phyloP scores from a whole-genome alignment of 2,797 vertebrate species.

The Channa striata region DNA sequence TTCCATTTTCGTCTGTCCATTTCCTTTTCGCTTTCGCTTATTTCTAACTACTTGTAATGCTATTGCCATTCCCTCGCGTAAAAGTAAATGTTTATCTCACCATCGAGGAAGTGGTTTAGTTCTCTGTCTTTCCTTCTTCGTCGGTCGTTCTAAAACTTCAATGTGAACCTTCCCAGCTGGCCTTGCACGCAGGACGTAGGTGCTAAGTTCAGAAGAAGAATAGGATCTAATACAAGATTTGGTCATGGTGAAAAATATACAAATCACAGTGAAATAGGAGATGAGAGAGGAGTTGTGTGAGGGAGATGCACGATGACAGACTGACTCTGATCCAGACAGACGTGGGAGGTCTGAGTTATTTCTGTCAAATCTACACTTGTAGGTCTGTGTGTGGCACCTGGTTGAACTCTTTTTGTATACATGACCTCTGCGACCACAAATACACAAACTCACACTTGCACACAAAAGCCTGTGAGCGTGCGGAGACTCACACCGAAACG shows the following conservation, averaged over 20 bases:
- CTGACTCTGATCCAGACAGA: slow-evolving; percentile 38
- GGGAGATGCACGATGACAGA: slow-evolving; percentile 63
- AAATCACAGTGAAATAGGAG: slow-evolving; percentile 63
- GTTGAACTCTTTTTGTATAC: slow-evolving; percentile 75
- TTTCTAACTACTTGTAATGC: slow-evolving; percentile 41
- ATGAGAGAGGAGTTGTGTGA: slow-evolving; percentile 40
- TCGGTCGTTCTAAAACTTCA: slow-evolving; percentile 66
- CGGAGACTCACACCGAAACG: slow-evolving; percentile 21
- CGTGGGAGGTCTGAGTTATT: slow-evolving; percentile 75
- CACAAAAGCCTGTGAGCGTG: slow-evolving; percentile 50
- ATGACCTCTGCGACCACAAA: slow-evolving; percentile 75
- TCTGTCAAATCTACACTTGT: slow-evolving; percentile 57
- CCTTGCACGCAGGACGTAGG: slow-evolving; percentile 10
- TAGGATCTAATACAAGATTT: slow-evolving; percentile 49
- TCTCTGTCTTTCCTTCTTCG: slow-evolving; percentile 49
- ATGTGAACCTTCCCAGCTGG: slow-evolving; percentile 72
- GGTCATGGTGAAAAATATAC: slow-evolving; percentile 54
- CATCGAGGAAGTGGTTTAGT: slow-evolving; percentile 62
- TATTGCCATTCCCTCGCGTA: slow-evolving; percentile 58
- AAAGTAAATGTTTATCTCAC: slow-evolving; percentile 81
- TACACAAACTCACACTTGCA: slow-evolving; percentile 72
- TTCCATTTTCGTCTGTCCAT: slow-evolving; percentile 30
- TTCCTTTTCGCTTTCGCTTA: neutral
- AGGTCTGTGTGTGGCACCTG: slow-evolving; percentile 75
- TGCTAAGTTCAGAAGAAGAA: slow-evolving; percentile 39